These are phyloP conservation scores for Trachemys scripta DNA, from an alignment of 2,113 vertebrate genomes.

Conservation along the genomic window DNA sequence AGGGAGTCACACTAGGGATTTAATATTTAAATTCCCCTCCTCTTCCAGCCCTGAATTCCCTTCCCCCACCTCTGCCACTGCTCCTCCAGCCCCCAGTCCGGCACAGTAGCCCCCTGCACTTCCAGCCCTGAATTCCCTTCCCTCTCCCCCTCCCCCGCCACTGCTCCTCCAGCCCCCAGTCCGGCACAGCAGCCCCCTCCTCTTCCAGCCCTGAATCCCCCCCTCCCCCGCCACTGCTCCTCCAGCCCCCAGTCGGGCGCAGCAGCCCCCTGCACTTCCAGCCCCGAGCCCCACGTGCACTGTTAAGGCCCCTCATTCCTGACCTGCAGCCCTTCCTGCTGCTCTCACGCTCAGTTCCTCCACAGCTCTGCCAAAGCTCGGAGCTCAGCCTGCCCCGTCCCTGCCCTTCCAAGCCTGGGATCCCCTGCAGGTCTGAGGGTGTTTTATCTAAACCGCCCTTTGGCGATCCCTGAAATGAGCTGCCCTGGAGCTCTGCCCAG, in stretches of 20 bases:
- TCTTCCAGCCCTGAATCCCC: background rate
- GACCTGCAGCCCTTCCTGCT: background rate
- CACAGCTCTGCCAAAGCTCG: background rate
- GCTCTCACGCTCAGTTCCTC: rapidly evolving
- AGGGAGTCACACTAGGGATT: background rate
- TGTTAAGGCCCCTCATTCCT: background rate
- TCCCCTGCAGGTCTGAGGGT: background rate
- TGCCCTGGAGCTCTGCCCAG: background rate
- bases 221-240: background rate
- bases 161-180: too few relatives aligned
- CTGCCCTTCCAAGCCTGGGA: background rate
- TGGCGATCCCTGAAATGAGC: background rate
- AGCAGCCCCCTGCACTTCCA: background rate
- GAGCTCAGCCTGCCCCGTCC: background rate
- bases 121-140: background rate
- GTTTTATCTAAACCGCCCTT: background rate
- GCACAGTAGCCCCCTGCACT: background rate
- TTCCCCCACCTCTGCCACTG: too few relatives aligned
- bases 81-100: background rate
- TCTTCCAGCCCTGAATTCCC: too few relatives aligned
- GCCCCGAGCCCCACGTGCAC: too few relatives aligned
- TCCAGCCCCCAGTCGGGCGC: too few relatives aligned
- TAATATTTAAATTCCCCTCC: background rate
- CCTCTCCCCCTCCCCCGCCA: too few relatives aligned
- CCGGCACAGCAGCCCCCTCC: too few relatives aligned